Conservation (phyloP, 2,797 vertebrate genomes). For the Synaphobranchus kaupii region DNA sequence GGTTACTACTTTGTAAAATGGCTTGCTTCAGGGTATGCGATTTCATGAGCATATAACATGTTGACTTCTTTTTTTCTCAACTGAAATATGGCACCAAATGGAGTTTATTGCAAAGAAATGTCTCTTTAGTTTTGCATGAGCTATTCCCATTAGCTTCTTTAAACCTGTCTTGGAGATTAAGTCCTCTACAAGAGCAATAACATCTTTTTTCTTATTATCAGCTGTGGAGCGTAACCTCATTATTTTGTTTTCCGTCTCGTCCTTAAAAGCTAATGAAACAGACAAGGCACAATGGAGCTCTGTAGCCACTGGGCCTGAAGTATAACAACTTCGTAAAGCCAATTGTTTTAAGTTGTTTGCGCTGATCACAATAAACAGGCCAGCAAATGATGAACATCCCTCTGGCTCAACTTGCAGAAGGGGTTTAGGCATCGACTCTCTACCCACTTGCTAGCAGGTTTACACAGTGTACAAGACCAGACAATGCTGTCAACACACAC, state of each 20-base stretch:
- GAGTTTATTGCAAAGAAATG: slow-evolving; percentile 15
- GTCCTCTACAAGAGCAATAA: slow-evolving; percentile 54
- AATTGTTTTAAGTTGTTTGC: slow-evolving; percentile 52
- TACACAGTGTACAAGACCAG: slow-evolving; percentile 7
- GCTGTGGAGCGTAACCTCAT: slow-evolving; percentile 55
- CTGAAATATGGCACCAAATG: slow-evolving; percentile 27
- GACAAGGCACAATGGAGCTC: slow-evolving; percentile 59
- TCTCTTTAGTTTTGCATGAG: slow-evolving; percentile 58
- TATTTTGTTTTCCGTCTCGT: slow-evolving; percentile 55
- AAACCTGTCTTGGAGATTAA: slow-evolving; percentile 56
- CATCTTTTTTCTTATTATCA: slow-evolving; percentile 51
- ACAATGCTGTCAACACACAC: neutral
- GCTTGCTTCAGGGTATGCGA: slow-evolving; percentile 33
- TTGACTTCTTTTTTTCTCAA: slow-evolving; percentile 15
- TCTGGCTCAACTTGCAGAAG: slow-evolving; percentile 29
- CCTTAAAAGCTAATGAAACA: slow-evolving; percentile 64
- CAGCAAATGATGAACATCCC: slow-evolving; percentile 41
- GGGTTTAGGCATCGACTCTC: neutral
- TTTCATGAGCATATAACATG: slow-evolving; percentile 42
- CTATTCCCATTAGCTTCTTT: slow-evolving; percentile 56
- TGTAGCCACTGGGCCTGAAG: slow-evolving; percentile 51
- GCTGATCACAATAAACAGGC: slow-evolving; percentile 55
- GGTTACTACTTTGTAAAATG: slow-evolving; percentile 45
- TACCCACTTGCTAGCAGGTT: slow-evolving; percentile 9
- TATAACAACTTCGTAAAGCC: slow-evolving; percentile 52